These are phyloP conservation scores for Perognathus longimembris DNA, from an alignment of 2,113 vertebrate genomes.

Conservation along the genomic window DNA sequence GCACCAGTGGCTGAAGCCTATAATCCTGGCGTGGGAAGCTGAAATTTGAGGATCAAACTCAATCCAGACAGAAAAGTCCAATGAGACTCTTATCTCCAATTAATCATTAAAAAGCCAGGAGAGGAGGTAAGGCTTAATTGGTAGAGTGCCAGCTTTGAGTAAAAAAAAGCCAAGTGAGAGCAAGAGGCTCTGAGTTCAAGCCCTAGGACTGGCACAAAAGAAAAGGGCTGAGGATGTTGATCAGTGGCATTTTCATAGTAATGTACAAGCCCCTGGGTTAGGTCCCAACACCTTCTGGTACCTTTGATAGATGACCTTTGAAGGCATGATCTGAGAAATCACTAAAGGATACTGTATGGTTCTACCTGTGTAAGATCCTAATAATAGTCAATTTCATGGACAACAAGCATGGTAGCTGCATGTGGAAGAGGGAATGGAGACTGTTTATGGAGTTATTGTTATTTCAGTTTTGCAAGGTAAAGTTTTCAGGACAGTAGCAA, in stretches of 20 bases:
- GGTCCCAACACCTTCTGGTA: background rate
- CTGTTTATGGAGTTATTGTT: background rate
- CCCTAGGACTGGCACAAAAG: too few species aligned
- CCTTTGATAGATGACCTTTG: background rate
- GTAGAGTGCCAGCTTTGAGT: too few species aligned
- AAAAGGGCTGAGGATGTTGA: background rate
- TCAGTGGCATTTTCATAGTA: background rate
- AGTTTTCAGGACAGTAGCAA: background rate
- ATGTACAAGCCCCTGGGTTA: background rate
- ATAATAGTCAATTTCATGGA: background rate
- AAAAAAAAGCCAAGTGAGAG: too few species aligned
- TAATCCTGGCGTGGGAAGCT: too few species aligned
- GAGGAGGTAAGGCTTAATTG: too few species aligned
- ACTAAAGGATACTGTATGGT: background rate
- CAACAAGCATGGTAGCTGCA: background rate
- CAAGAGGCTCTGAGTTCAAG: too few species aligned
- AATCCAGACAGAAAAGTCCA: too few species aligned
- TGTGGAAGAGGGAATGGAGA: background rate
- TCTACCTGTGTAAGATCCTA: background rate
- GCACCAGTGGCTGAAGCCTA: too few species aligned
- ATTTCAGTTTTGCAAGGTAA: background rate
- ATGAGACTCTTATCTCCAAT: too few species aligned
- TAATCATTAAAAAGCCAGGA: too few species aligned
- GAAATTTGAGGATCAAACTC: too few species aligned
- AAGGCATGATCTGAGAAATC: slow-evolving; percentile 9